Evolutionary conservation across 2,888 invertebrate genomes (phyloP).

Genomic region (Mythimna vitellina): DNA sequence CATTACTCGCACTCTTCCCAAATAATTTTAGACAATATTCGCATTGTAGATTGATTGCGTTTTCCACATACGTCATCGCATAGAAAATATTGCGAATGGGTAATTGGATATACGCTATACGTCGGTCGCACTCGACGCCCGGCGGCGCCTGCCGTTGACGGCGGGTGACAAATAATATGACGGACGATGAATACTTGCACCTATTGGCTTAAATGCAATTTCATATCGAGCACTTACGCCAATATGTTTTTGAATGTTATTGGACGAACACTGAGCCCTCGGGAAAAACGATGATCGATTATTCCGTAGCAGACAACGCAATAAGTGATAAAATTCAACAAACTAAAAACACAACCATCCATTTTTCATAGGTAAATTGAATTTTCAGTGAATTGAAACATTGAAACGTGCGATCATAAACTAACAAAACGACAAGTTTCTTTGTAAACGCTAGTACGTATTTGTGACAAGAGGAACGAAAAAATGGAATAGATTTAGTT

Average conservation of each 20-base stretch:
- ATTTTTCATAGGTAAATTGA: constrained; percentile 28
- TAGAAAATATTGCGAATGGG: constrained; percentile 89
- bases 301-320: constrained; percentile 40
- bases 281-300: constrained; percentile 56
- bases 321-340: constrained; percentile 42
- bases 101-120: constrained; percentile 86
- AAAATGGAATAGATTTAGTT: constrained; percentile 46
- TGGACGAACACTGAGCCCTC: constrained; percentile 55
- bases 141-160: constrained; percentile 83
- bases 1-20: constrained; percentile 37
- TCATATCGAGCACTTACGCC: constrained; percentile 71
- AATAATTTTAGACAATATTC: constrained; percentile 66
- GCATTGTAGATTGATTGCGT: constrained; percentile 85
- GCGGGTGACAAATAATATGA: constrained; percentile 88
- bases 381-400: constrained; percentile 30
- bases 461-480: constrained; percentile 29
- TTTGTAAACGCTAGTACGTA: constrained; percentile 35
- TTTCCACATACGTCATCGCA: constrained; percentile 82
- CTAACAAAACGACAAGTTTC: constrained; percentile 32
- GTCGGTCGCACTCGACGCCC: constrained; percentile 83
- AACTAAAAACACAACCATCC: constrained; percentile 18
- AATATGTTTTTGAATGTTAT: constrained; percentile 63
- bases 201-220: constrained; percentile 81
- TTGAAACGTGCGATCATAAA: constrained; percentile 22
- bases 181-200: constrained; percentile 79